A percentile compares a stretch with the other conserved stretches of the same genome.
These are phyloP conservation scores for Meriones psammophilus DNA, from an alignment of 2,797 vertebrate genomes.

Conservation along the genomic window DNA sequence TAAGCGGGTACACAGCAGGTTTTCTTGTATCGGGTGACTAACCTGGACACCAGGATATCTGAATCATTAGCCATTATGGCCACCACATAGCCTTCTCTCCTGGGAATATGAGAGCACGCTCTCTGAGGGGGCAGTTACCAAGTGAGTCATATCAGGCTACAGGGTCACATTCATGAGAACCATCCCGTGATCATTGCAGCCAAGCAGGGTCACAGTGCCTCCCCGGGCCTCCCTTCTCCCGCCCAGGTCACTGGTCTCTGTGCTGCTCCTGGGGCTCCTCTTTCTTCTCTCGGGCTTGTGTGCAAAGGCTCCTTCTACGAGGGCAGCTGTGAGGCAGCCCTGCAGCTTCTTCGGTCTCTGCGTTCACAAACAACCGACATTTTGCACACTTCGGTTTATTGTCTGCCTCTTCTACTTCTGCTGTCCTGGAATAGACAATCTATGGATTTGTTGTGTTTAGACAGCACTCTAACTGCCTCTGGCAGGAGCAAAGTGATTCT, in stretches of 20 bases:
- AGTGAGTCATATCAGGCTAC: neutral
- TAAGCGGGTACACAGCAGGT: fast-evolving
- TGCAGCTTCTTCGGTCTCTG: neutral
- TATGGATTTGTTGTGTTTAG: neutral
- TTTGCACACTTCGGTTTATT: neutral
- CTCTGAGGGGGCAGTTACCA: neutral
- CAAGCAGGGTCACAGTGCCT: fast-evolving
- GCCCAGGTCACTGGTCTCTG: neutral
- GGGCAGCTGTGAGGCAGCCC: neutral
- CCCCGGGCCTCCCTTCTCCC: neutral
- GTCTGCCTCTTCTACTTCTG: neutral
- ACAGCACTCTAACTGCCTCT: neutral
- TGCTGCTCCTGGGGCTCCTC: neutral
- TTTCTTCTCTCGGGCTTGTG: no score
- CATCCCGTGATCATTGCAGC: fast-evolving
- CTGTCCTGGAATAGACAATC: neutral
- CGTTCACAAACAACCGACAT: neutral
- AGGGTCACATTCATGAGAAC: neutral
- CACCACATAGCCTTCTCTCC: neutral
- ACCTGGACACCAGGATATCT: neutral
- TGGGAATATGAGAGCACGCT: neutral
- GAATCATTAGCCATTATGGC: neutral
- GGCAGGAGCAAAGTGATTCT: neutral
- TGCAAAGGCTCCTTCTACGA: neutral
- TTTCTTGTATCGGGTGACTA: neutral